Percentiles rank a stretch among this genome's conserved stretches.
These are phyloP conservation scores for Athalia cordata DNA, from an alignment of 2,888 invertebrate species.

Conservation along the genomic window DNA sequence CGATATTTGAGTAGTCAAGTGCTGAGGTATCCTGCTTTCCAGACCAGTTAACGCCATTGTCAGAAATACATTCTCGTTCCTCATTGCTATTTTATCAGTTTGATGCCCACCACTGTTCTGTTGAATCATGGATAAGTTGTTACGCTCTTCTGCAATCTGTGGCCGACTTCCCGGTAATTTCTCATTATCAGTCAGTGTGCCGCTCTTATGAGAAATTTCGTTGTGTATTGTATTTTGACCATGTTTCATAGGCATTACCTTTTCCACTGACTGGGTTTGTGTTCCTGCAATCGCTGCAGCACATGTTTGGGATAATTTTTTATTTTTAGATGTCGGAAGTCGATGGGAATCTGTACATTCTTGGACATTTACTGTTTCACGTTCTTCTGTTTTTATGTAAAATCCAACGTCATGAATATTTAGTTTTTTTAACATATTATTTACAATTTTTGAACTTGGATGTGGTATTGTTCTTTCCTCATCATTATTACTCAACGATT, in stretches of 20 bases:
- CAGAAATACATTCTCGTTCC: slow-evolving; percentile 49
- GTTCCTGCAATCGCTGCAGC: not conserved
- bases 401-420: slow-evolving; percentile 48
- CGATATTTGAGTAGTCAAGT: slow-evolving; percentile 53
- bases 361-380: not conserved
- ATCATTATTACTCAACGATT: slow-evolving; percentile 33
- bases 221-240: not conserved
- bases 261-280: not conserved
- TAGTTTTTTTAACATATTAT: slow-evolving; percentile 51
- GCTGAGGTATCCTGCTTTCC: slow-evolving; percentile 47
- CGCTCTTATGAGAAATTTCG: slow-evolving; percentile 5
- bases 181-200: not conserved
- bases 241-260: not conserved
- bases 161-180: not conserved
- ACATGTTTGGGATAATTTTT: not conserved
- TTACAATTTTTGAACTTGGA: slow-evolving; percentile 49
- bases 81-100: not conserved
- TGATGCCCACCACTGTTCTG: slow-evolving; percentile 20
- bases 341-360: not conserved
- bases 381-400: slow-evolving; percentile 6
- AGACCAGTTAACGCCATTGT: slow-evolving; percentile 51
- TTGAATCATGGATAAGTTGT: not conserved
- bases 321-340: not conserved
- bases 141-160: not conserved
- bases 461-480: slow-evolving; percentile 19